A percentile compares a stretch with the other conserved stretches of the same genome.
Conservation (phyloP, 2,113 vertebrate species). For the Empidonax traillii region DNA sequence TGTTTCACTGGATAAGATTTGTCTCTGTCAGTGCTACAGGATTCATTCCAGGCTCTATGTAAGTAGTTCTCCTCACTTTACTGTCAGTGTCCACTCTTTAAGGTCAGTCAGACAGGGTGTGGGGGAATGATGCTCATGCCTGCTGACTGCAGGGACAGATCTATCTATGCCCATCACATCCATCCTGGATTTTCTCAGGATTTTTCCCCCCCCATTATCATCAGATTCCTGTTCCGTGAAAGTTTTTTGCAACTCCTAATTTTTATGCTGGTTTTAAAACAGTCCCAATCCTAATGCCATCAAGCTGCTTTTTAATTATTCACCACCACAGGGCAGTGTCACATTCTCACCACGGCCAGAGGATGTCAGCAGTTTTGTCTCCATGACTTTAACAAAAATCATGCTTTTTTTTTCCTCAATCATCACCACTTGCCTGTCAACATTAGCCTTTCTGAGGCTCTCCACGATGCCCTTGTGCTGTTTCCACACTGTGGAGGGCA, state of each 20-base stretch:
- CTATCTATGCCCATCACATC: background rate
- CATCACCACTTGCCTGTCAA: background rate
- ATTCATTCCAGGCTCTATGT: background rate
- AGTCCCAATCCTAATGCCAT: background rate
- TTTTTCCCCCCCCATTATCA: background rate
- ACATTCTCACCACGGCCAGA: background rate
- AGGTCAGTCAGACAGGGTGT: background rate
- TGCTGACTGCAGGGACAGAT: background rate
- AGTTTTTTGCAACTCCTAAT: background rate
- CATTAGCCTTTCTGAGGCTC: background rate
- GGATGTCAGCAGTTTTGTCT: background rate
- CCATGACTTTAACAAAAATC: background rate
- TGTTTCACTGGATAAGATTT: background rate
- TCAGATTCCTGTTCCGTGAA: background rate
- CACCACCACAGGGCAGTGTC: background rate
- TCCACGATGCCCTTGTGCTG: background rate
- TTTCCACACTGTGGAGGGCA: background rate
- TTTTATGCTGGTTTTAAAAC: background rate
- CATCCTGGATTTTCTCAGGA: background rate
- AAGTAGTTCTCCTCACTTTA: fast-evolving
- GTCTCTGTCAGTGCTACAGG: background rate
- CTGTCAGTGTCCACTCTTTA: background rate
- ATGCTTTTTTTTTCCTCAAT: background rate
- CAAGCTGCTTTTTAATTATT: background rate
- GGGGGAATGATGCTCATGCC: background rate